These are phyloP conservation scores for Melanotaenia nigrans DNA, from an alignment of 2,797 vertebrate species.

Conservation along the genomic window DNA sequence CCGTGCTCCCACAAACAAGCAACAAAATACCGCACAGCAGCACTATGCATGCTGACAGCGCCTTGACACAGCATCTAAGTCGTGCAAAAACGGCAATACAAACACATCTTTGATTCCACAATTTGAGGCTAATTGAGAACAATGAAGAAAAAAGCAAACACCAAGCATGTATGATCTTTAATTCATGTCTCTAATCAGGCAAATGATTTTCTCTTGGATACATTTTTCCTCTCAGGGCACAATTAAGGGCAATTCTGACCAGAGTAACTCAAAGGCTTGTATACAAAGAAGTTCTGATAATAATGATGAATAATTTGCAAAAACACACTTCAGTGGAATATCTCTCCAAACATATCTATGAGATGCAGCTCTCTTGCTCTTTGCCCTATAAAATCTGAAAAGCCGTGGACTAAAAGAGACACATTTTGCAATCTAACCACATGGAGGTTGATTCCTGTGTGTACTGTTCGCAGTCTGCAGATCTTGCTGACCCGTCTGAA, in stretches of 20 bases:
- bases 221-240: slow-evolving; percentile 70
- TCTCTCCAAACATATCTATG: slow-evolving; percentile 27
- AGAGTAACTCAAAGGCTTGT: slow-evolving; percentile 54
- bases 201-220: slow-evolving; percentile 66
- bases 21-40: slow-evolving; percentile 14
- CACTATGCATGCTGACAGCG: not conserved
- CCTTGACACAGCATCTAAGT: slow-evolving; percentile 41
- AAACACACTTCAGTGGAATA: slow-evolving; percentile 27
- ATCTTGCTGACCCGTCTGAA: slow-evolving; percentile 71
- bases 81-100: slow-evolving; percentile 55
- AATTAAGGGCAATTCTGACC: slow-evolving; percentile 65
- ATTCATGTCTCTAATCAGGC: slow-evolving; percentile 74
- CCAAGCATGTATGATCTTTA: slow-evolving; percentile 69
- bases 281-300: slow-evolving; percentile 50
- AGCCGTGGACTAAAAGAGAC: slow-evolving; percentile 1
- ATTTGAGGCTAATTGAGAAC: slow-evolving; percentile 80
- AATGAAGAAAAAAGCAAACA: slow-evolving; percentile 74
- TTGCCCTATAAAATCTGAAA: not conserved
- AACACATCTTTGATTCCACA: slow-evolving; percentile 73
- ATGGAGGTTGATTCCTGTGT: slow-evolving; percentile 38
- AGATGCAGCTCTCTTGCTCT: slow-evolving; percentile 1
- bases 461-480: slow-evolving; percentile 48
- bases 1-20: slow-evolving; percentile 8
- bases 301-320: slow-evolving; percentile 49
- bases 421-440: slow-evolving; percentile 23